A percentile compares a stretch with the other conserved stretches of the same genome.
Conservation (phyloP, 1,140 invertebrate genomes). For the Trissolcus basalis region DNA sequence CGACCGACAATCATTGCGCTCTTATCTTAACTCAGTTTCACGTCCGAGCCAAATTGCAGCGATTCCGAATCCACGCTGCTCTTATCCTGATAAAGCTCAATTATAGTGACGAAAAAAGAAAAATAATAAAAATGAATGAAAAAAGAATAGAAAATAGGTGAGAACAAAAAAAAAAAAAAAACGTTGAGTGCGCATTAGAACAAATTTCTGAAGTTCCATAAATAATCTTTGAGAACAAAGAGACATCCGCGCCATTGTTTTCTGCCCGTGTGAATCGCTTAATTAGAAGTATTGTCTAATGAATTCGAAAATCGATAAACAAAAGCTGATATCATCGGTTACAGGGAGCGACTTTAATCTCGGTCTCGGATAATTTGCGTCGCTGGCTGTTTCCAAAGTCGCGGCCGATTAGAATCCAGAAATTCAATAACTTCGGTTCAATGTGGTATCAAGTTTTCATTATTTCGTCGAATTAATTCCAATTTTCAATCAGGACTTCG, state of each 20-base stretch:
- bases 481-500: conserved; percentile 48
- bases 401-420: conserved; percentile 35
- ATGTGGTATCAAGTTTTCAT: conserved; percentile 30
- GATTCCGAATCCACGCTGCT: conserved; percentile 27
- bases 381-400: conserved; percentile 43
- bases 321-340: conserved; percentile 39
- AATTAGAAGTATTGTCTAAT: conserved; percentile 41
- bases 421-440: conserved; percentile 54
- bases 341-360: conserved; percentile 46
- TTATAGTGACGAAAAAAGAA: conserved; percentile 4
- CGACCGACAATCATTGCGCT: conserved; percentile 36
- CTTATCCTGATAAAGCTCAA: conserved; percentile 31
- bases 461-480: conserved; percentile 58
- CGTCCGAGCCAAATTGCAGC: conserved; percentile 36
- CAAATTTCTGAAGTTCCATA: conserved; percentile 11
- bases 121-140: no score
- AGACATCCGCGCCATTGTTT: background rate
- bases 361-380: conserved; percentile 35
- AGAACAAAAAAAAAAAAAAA: background rate
- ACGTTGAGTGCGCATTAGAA: background rate
- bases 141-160: no score
- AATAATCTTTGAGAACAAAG: conserved; percentile 33
- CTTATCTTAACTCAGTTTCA: conserved; percentile 49
- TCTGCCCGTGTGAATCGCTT: conserved; percentile 25
- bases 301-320: conserved; percentile 52